phyloP scores from a whole-genome alignment of 2,888 invertebrate genomes.

The Yponomeuta evonymella region DNA sequence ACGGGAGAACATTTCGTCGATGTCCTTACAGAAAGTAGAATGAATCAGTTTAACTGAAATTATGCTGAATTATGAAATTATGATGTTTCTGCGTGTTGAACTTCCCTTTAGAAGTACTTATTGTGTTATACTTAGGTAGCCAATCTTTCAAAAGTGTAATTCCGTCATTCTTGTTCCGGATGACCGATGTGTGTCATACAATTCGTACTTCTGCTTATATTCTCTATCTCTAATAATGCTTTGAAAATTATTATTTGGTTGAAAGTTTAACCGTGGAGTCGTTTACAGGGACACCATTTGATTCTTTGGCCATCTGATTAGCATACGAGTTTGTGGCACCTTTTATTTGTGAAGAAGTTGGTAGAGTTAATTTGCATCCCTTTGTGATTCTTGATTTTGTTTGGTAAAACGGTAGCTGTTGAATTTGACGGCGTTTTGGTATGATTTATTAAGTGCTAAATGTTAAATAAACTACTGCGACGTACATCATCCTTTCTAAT shows the following conservation, averaged over 20 bases:
- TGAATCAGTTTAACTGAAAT: too few relatives aligned
- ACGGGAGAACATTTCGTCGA: too few relatives aligned
- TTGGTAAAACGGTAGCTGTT: conserved; percentile 41
- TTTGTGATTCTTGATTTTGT: conserved; percentile 42
- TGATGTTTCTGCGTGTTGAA: too few relatives aligned
- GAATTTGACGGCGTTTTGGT: conserved; percentile 49
- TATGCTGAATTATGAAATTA: too few relatives aligned
- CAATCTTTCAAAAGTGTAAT: too few relatives aligned
- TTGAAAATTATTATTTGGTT: conserved; percentile 62
- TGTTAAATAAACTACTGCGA: neutral
- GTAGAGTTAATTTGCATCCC: conserved; percentile 43
- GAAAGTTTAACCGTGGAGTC: conserved; percentile 65
- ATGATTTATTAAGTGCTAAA: conserved; percentile 49
- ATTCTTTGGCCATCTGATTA: conserved; percentile 39
- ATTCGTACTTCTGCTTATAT: conserved; percentile 24
- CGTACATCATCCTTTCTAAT: too few relatives aligned
- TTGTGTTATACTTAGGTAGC: too few relatives aligned
- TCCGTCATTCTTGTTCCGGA: too few relatives aligned
- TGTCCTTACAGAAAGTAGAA: too few relatives aligned
- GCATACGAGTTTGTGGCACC: conserved; percentile 37
- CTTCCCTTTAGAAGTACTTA: too few relatives aligned
- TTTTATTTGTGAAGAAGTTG: conserved; percentile 27
- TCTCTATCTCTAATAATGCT: conserved; percentile 30
- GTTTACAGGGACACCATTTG: conserved; percentile 44
- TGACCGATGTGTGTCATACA: neutral